Evolutionary conservation across 2,888 invertebrate genomes (phyloP).

Genomic region (Gymnosoma rotundatum): DNA sequence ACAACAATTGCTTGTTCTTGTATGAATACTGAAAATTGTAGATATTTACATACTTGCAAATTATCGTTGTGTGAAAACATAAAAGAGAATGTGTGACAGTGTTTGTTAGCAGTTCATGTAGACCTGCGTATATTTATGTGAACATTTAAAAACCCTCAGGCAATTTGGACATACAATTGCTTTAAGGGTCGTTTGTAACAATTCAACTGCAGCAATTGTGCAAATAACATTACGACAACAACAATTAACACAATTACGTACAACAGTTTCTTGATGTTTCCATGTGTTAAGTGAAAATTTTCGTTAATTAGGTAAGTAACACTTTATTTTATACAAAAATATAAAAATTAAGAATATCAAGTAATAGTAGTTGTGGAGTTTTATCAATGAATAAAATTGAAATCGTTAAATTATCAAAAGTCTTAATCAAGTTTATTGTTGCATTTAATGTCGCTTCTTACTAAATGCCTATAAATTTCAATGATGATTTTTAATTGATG

Average conservation of each 20-base stretch:
- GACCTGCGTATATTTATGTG: slow-evolving; percentile 13
- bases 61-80: slow-evolving; percentile 23
- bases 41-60: slow-evolving; percentile 46
- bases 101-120: not conserved
- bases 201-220: slow-evolving; percentile 64
- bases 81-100: slow-evolving; percentile 13
- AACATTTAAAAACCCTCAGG: slow-evolving; percentile 48
- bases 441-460: too few species aligned
- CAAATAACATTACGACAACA: slow-evolving; percentile 30
- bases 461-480: too few species aligned
- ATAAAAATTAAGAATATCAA: too few species aligned
- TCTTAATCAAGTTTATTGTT: too few species aligned
- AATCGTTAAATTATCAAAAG: too few species aligned
- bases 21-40: slow-evolving; percentile 36
- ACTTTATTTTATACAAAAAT: slow-evolving; percentile 1
- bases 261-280: not conserved
- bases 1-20: slow-evolving; percentile 30
- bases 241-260: slow-evolving; percentile 21
- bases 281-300: slow-evolving; percentile 54
- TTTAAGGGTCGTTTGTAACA: slow-evolving; percentile 57
- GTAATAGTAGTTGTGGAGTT: too few species aligned
- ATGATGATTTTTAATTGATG: too few species aligned
- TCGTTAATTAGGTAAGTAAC: slow-evolving; percentile 63
- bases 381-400: too few species aligned
- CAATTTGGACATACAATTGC: slow-evolving; percentile 63